Evolutionary conservation across 2,797 vertebrate species (phyloP), one percentile per base, ranked within the genome.

Genomic region (Arrhamphus sclerolepis): DNA sequence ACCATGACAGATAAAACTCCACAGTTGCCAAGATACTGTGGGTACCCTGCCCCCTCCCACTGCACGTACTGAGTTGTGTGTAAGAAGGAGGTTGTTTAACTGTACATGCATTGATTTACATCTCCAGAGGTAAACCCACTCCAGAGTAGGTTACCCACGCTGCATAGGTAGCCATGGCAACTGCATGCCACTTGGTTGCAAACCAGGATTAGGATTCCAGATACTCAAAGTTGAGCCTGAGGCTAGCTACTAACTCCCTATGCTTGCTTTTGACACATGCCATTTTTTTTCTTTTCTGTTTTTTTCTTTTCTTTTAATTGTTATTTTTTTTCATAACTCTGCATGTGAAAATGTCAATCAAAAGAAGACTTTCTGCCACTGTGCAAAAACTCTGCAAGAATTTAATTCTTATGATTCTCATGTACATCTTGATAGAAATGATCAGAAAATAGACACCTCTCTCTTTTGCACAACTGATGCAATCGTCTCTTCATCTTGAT

Each of bases 391-490:
- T 50, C 53, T 16, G 21, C 31, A 10, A 47, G 56, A 60, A 73
- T 66, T 41, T 56, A 56, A 70, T 56, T 44, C 2, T 34, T 34
- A 34, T 34, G 11, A 14, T 71, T 46, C 17, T 54, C 38, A 47
- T 70, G 29, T 66, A 66, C 34, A 34, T 8, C 40, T 54, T 52
- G 43, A 40, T 54, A 3, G 22, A 52, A 73, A 57, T 42, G 57
- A 60, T 52, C 47, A 31, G 20, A 1, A 62, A 29, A 46, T 18
- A 28, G 21, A 26, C n/a, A 16, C 29, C 28, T 53, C 51, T 48
- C 83, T 88, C 87, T 75, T 83, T 38, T 66, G 83, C 20, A 86
- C 91, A 72, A 92, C 90, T 90, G 90, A 89, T 91, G 82, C 69
- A 87, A 57, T 34, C 74, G 55, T 79, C 89, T 88, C 86, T 62